phyloP scores from a whole-genome alignment of 2,888 invertebrate species.

The Cordilura impudica region DNA sequence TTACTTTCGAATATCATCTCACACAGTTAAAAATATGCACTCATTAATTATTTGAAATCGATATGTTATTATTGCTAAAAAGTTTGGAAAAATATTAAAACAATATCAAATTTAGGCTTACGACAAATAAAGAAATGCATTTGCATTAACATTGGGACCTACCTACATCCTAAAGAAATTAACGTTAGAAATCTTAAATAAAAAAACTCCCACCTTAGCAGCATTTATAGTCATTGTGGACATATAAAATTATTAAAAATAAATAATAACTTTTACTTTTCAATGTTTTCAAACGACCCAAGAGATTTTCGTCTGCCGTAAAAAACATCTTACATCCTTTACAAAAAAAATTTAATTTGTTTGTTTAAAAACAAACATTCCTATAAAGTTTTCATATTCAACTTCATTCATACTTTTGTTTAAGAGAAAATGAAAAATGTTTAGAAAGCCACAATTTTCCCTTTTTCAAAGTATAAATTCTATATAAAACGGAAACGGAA shows the following conservation, averaged over 20 bases:
- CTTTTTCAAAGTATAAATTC: constrained; percentile 26
- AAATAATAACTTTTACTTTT: constrained; percentile 47
- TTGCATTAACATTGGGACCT: no score
- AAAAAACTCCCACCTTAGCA: no score
- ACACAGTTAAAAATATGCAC: no score
- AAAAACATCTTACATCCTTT: constrained; percentile 11
- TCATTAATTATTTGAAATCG: no score
- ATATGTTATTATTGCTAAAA: no score
- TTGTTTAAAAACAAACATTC: constrained; percentile 22
- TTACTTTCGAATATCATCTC: no score
- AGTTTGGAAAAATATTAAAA: no score
- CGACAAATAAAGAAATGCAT: no score
- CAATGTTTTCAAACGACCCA: neutral
- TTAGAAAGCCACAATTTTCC: constrained; percentile 25
- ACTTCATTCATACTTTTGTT: constrained; percentile 8
- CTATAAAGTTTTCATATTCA: constrained; percentile 26
- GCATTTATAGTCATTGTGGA: no score
- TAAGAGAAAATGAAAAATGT: neutral
- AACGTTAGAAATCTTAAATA: no score
- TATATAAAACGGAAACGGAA: constrained; percentile 57
- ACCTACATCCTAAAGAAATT: no score
- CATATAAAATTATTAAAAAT: constrained; percentile 10
- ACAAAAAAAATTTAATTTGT: constrained; percentile 27
- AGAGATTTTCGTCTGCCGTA: constrained; percentile 21
- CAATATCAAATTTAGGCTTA: no score